phyloP scores from a whole-genome alignment of 2,113 vertebrate species.

The Motacilla alba region DNA sequence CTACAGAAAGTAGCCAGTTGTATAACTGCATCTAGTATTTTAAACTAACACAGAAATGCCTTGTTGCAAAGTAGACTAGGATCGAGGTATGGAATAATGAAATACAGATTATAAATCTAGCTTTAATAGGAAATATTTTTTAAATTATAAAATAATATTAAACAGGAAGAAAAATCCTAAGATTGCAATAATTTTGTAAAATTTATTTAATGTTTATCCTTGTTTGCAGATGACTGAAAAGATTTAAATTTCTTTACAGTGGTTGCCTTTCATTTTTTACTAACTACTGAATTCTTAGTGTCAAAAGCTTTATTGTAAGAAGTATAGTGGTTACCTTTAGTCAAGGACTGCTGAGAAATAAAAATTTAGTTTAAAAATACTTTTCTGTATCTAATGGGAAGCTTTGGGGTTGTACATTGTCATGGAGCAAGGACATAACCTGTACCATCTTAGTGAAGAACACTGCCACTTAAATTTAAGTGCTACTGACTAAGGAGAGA shows the following conservation, averaged over 20 bases:
- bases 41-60: background rate
- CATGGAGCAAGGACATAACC: background rate
- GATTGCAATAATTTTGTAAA: background rate
- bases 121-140: background rate
- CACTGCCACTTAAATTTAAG: background rate
- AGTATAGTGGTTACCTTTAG: background rate
- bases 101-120: background rate
- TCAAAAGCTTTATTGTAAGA: background rate
- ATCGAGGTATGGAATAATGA: background rate
- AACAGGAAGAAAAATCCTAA: background rate
- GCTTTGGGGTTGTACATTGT: background rate
- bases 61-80: background rate
- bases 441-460: background rate
- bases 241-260: background rate
- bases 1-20: background rate
- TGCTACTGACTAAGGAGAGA: background rate
- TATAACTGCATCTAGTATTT: background rate
- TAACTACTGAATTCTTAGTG: background rate
- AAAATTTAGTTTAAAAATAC: background rate
- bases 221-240: background rate
- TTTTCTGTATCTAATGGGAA: background rate
- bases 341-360: background rate
- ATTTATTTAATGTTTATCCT: background rate
- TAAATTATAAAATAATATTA: background rate
- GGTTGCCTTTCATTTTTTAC: background rate